Base-by-base conservation (phyloP, 2,113 vertebrate genomes). In the Gopherus flavomarginatus region DNA sequence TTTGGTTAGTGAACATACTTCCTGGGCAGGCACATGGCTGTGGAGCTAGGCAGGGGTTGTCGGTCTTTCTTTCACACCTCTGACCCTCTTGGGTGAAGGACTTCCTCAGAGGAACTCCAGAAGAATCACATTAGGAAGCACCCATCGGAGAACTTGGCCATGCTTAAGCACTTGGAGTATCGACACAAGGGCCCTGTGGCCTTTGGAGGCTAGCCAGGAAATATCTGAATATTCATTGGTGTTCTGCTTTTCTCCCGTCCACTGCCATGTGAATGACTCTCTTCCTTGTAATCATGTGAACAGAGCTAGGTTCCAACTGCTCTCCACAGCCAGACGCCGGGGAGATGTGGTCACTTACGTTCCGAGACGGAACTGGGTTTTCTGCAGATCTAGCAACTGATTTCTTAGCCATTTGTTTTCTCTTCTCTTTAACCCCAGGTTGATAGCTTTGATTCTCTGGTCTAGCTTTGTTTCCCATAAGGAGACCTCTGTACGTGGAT, bases 341-440 rank as follows among this genome's bases (percentile, higher is more conserved):
- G 29, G 35, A 93, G 92, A 78, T 7, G 2, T 62, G 4, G 38
- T 49, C 5, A 8, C 65, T 93, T 69, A 22, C 1, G 38, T 11
- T 86, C 31, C 65, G 11, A 57, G 27, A 79, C 29, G 0, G 0
- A 17, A 26, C 86, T 94, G 54, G 0, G 0, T 88, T 95, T 91
- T 87, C 78, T 88, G 93, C 14, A 6, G 12, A 2, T 88, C 38
- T n/a, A 5, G 35, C 92, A 62, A 83, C 89, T 88, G 5, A 80
- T 86, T 94, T 91, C 83, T 91, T 82, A 95, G 82, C 49, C 57
- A 21, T 24, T 42, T 75, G n/a, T 42, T 75, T 24, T 21, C 42
- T 42, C 21, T 22, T n/a, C n/a, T 75, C 35, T 72, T 72, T 11
- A 78, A 50, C 80, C 2, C 80, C 2, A 0, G 50, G 94, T 97